A percentile compares a stretch with the other conserved stretches of the same genome.
Conservation (phyloP, 2,113 vertebrate genomes). For the Tiliqua scincoides region DNA sequence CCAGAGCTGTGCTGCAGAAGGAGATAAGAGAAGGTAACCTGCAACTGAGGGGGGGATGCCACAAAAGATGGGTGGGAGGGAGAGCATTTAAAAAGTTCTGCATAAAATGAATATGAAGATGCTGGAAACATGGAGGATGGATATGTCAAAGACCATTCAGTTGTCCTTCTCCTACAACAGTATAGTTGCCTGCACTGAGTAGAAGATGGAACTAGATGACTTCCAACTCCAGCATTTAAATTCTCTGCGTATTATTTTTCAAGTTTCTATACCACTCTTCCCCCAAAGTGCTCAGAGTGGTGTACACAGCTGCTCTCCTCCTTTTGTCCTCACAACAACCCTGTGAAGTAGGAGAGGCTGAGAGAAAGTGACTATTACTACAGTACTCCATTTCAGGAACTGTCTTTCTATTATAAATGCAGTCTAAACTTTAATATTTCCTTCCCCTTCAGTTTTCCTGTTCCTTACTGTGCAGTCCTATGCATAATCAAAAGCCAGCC, state of each 20-base stretch:
- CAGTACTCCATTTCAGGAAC: background rate
- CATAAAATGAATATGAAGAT: background rate
- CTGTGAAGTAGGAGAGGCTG: too few relatives aligned
- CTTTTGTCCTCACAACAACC: too few relatives aligned
- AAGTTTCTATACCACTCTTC: too few relatives aligned
- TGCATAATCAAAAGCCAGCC: too few relatives aligned
- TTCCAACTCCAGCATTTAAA: too few relatives aligned
- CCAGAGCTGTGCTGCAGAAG: background rate
- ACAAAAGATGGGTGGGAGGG: background rate
- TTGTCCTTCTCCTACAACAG: background rate
- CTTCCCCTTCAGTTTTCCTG: background rate
- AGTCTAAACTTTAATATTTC: background rate
- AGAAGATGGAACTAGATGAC: too few relatives aligned
- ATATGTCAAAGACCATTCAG: background rate
- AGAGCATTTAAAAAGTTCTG: background rate
- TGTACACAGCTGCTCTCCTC: too few relatives aligned
- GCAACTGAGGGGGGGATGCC: background rate
- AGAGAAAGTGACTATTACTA: too few relatives aligned
- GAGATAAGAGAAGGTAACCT: background rate
- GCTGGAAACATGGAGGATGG: background rate
- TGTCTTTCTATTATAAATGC: background rate
- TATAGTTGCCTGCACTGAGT: too few relatives aligned
- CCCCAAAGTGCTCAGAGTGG: too few relatives aligned
- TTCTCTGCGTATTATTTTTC: background rate
- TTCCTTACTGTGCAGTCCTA: background rate